These are phyloP conservation scores for Mythimna pallens DNA, from an alignment of 2,888 invertebrate species.

Conservation along the genomic window DNA sequence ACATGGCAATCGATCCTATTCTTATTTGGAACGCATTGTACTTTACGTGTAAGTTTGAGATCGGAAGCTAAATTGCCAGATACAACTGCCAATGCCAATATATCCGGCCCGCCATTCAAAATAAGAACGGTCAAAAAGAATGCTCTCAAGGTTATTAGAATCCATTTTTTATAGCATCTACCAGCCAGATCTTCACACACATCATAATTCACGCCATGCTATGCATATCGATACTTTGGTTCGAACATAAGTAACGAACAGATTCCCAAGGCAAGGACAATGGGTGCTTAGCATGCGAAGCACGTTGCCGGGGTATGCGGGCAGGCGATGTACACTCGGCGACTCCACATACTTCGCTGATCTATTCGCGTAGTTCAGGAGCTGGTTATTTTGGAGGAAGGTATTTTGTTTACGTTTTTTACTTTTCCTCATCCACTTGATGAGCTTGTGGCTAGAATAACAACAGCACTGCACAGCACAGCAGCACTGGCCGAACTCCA, in stretches of 20 bases:
- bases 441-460: too few relatives aligned
- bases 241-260: constrained; percentile 69
- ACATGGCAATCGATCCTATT: too few relatives aligned
- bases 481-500: too few relatives aligned
- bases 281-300: constrained; percentile 69
- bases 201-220: constrained; percentile 61
- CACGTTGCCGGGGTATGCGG: constrained; percentile 67
- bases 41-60: neutral
- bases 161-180: constrained; percentile 20
- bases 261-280: constrained; percentile 70
- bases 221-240: constrained; percentile 47
- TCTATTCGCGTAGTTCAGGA: constrained; percentile 41
- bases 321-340: constrained; percentile 49
- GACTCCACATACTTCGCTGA: constrained; percentile 45
- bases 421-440: too few relatives aligned
- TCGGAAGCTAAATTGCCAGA: neutral
- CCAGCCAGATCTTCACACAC: constrained; percentile 37
- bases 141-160: neutral
- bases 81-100: neutral
- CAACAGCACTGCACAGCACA: too few relatives aligned
- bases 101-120: neutral
- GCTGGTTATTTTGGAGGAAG: constrained; percentile 1
- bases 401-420: neutral
- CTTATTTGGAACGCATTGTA: too few relatives aligned
- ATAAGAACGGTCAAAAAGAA: neutral